These are phyloP conservation scores for Nymphicus hollandicus DNA, from an alignment of 2,113 vertebrate genomes.

Conservation along the genomic window DNA sequence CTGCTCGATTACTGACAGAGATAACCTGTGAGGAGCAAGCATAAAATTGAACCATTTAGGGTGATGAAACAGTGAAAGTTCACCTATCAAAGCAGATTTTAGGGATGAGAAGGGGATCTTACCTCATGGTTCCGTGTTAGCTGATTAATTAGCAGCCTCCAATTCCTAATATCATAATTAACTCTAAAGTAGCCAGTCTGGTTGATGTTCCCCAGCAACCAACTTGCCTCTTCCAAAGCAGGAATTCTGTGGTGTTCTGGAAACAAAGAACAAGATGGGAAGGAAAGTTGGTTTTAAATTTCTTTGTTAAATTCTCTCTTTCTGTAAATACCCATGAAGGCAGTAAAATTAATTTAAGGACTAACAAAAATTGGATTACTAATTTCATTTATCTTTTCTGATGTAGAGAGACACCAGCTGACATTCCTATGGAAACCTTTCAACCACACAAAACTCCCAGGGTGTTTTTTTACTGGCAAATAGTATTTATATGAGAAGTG, in stretches of 20 bases:
- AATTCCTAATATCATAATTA: conserved; percentile 97
- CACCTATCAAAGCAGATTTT: conserved; percentile 25
- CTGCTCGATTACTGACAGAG: conserved; percentile 93
- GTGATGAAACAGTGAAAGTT: conserved; percentile 39
- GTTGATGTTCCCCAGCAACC: conserved; percentile 96
- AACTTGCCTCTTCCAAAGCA: conserved; percentile 80
- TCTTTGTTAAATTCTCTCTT: not conserved
- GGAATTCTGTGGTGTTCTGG: conserved; percentile 86
- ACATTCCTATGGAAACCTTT: not conserved
- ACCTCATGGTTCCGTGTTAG: conserved; percentile 88
- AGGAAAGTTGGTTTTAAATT: not conserved
- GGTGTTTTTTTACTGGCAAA: not conserved
- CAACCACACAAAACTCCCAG: not conserved
- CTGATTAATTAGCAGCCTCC: conserved; percentile 92
- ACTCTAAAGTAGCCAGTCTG: conserved; percentile 97
- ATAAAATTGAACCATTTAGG: conserved; percentile 55
- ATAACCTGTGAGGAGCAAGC: conserved; percentile 80
- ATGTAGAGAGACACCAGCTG: not conserved
- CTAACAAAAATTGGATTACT: not conserved
- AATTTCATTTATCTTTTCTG: not conserved
- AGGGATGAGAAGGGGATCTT: conserved; percentile 46
- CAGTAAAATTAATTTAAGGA: not conserved
- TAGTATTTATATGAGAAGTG: not conserved
- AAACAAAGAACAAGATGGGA: conserved; percentile 42
- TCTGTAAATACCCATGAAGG: not conserved